Conservation (phyloP, 2,888 invertebrate species). For the Nephrotoma flavescens region DNA sequence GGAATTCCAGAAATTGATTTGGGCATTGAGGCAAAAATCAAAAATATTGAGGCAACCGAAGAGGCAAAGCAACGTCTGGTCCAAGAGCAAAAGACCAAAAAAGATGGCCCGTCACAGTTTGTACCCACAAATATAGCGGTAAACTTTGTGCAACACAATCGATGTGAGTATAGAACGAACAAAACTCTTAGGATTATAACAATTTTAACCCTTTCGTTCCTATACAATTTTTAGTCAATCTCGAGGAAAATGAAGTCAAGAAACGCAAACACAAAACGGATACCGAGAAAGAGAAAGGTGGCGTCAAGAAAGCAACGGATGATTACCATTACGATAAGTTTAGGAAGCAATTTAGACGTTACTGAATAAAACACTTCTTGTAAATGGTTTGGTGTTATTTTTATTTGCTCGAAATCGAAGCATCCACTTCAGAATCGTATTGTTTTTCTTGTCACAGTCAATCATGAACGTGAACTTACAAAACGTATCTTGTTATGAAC, state of each 20-base stretch:
- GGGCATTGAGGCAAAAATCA: conserved; percentile 97
- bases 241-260: conserved; percentile 50
- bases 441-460: background rate
- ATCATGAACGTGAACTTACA: background rate
- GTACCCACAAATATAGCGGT: conserved; percentile 97
- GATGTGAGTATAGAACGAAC: conserved; percentile 48
- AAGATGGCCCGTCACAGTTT: conserved; percentile 86
- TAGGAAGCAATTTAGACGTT: conserved; percentile 86
- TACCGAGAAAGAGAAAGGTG: conserved; percentile 46
- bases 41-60: conserved; percentile 97
- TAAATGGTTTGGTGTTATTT: background rate
- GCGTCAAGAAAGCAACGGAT: conserved; percentile 85
- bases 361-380: conserved; percentile 32
- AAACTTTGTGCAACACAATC: conserved; percentile 93
- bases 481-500: conserved; percentile 20
- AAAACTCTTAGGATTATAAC: background rate
- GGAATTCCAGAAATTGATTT: conserved; percentile 99
- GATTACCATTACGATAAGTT: conserved; percentile 96
- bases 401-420: background rate
- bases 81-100: conserved; percentile 78
- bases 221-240: conserved; percentile 51
- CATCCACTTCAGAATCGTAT: too few species aligned
- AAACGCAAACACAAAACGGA: conserved; percentile 34
- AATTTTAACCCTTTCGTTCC: conserved; percentile 11
- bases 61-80: conserved; percentile 89